Evolutionary conservation across 2,888 invertebrate species (phyloP), one percentile per base, ranked within the genome.

Genomic region (Pheosia tremula): DNA sequence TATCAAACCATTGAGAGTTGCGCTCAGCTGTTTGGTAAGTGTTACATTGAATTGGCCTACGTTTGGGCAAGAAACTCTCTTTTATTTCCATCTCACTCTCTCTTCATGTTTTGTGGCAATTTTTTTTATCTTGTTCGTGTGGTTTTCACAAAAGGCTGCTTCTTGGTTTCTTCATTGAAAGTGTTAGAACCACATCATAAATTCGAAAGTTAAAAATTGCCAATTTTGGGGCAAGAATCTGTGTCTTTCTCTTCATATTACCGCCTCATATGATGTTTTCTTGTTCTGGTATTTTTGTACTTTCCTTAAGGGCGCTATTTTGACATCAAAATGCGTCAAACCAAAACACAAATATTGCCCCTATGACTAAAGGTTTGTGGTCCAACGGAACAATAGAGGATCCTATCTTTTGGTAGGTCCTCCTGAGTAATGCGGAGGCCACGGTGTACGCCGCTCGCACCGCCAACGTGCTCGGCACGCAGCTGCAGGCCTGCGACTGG

Each of bases 1-100:
- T 68, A 87, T 95, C 1, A 90, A 90, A 65, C 95, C 96, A 39
- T 82, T 97, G 55, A 95, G 96, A 79, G 91, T 95, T 3, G 96
- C 96, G 4, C 83, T 97, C 39, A 94, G 95, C 45, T 97, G 97
- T 78, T 95, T 97, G 60, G 97, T 98, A 13, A 95, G 94, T 74
- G 55, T 6, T 52, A 3, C 0, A 47, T n/a, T n/a, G n/a, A 47
- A 47, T 11, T 5, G 3, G 4, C 5, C 47, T 9, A 1, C n/a
- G 5, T 4, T 47, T 47, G 47, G 47, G 11, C 47, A n/a, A 47
- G 4, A n/a, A 4, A 3, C n/a, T 47, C 11, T 47, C 43, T 45
- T 47, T 47, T 4, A n/a, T 47, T 47, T 47, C 47, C 5, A 5
- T 8, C 41, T 41, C 41, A 41, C 24, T 24, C 24, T 24, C 24